Percentiles rank a stretch among this genome's conserved stretches.
These are phyloP conservation scores for Eudyptes chrysolophus DNA, from an alignment of 2,113 vertebrate species.

Conservation along the genomic window DNA sequence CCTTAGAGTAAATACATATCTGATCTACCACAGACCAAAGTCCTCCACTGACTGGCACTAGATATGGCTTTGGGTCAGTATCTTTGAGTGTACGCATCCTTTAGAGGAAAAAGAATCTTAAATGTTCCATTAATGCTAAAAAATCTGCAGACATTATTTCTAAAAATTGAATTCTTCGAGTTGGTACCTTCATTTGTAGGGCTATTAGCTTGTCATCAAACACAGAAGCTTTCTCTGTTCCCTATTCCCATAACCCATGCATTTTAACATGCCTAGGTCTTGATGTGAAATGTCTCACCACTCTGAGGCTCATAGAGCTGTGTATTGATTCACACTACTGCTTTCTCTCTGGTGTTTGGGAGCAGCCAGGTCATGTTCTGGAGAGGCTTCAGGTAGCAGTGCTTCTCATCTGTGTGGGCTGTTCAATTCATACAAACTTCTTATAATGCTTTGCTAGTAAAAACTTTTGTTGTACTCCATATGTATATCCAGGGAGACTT, in stretches of 20 bases:
- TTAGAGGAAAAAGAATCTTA: not conserved
- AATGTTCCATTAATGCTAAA: not conserved
- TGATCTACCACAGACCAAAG: not conserved
- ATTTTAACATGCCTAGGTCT: not conserved
- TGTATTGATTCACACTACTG: accelerated
- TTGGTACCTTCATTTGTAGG: not conserved
- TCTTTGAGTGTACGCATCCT: not conserved
- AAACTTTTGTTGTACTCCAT: not conserved
- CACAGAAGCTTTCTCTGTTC: not conserved
- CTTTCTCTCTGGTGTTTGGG: not conserved
- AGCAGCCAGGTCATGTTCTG: not conserved
- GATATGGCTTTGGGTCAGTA: not conserved
- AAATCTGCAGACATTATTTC: not conserved
- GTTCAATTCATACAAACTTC: not conserved
- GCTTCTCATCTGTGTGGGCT: not conserved
- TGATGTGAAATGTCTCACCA: not conserved
- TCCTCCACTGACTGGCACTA: not conserved
- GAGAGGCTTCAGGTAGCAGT: not conserved
- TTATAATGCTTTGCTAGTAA: not conserved
- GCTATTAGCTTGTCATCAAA: not conserved
- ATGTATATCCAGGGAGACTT: not conserved
- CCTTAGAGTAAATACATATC: not conserved
- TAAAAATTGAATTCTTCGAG: not conserved
- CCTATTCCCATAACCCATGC: not conserved
- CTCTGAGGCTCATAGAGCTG: not conserved